These are phyloP conservation scores for Phrynosoma platyrhinos DNA, from an alignment of 2,113 vertebrate species.

Conservation along the genomic window DNA sequence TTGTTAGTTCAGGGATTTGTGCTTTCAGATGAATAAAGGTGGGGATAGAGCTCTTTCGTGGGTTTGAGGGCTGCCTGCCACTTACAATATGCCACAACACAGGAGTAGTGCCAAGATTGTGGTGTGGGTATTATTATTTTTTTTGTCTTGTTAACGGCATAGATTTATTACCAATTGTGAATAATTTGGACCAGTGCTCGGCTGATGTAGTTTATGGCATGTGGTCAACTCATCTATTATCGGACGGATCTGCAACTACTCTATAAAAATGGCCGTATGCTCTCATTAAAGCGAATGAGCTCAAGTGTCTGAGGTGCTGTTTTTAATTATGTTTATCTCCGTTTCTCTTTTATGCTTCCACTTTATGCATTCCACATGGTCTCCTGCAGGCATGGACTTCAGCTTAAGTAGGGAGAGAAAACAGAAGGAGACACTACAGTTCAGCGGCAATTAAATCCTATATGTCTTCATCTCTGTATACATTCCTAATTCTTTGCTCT, in stretches of 20 bases:
- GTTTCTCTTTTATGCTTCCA: constrained; percentile 72
- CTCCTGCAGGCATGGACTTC: constrained; percentile 72
- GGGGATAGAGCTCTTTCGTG: constrained; percentile 36
- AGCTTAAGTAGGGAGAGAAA: constrained; percentile 53
- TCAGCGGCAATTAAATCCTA: constrained; percentile 62
- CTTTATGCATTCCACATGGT: constrained; percentile 79
- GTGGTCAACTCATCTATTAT: constrained; percentile 75
- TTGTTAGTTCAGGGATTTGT: constrained; percentile 32
- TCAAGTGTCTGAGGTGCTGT: constrained; percentile 71
- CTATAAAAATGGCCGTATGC: constrained; percentile 71
- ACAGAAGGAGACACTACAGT: constrained; percentile 56
- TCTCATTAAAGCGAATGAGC: constrained; percentile 74
- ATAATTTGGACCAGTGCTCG: constrained; percentile 71
- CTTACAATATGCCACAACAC: constrained; percentile 59
- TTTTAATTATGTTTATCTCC: constrained; percentile 84
- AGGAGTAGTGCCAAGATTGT: constrained; percentile 66
- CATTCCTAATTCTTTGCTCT: constrained; percentile 47
- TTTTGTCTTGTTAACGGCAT: constrained; percentile 76
- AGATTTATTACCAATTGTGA: constrained; percentile 79
- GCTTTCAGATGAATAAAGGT: constrained; percentile 50
- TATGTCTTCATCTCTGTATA: constrained; percentile 50
- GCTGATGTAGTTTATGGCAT: constrained; percentile 77
- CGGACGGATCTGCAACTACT: constrained; percentile 66
- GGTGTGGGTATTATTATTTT: constrained; percentile 46
- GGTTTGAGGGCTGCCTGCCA: constrained; percentile 42